Evolutionary conservation across 2,888 invertebrate genomes (phyloP).

Genomic region (Therioaphis trifolii): DNA sequence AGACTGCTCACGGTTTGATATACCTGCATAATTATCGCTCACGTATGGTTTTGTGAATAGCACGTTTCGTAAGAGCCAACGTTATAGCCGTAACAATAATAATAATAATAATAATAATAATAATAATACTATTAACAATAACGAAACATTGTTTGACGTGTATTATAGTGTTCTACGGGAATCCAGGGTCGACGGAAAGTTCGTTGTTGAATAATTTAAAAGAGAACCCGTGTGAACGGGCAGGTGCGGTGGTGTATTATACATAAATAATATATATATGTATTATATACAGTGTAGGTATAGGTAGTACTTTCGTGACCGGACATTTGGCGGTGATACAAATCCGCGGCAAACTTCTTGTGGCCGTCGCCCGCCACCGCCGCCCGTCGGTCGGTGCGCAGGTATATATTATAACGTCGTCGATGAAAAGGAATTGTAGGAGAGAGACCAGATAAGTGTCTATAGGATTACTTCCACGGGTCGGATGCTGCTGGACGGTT

Average conservation of each 20-base stretch:
- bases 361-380: too few species aligned
- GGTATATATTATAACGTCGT: neutral
- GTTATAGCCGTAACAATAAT: too few species aligned
- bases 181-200: neutral
- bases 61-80: too few species aligned
- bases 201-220: conserved; percentile 16
- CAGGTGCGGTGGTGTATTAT: neutral
- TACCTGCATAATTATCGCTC: too few species aligned
- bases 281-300: too few species aligned
- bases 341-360: conserved; percentile 27
- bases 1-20: too few species aligned
- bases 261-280: too few species aligned
- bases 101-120: too few species aligned
- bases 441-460: conserved; percentile 17
- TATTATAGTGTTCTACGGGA: neutral
- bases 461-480: conserved; percentile 14
- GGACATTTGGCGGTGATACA: conserved; percentile 19
- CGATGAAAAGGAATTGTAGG: neutral
- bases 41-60: too few species aligned
- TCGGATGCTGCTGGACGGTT: conserved; percentile 5
- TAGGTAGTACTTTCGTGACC: conserved; percentile 7
- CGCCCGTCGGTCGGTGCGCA: too few species aligned
- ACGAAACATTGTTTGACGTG: too few species aligned
- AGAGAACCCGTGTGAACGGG: neutral
- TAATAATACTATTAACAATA: too few species aligned